Conservation (phyloP, 2,888 invertebrate species). For the Gastracanthus pulcherrimus region DNA sequence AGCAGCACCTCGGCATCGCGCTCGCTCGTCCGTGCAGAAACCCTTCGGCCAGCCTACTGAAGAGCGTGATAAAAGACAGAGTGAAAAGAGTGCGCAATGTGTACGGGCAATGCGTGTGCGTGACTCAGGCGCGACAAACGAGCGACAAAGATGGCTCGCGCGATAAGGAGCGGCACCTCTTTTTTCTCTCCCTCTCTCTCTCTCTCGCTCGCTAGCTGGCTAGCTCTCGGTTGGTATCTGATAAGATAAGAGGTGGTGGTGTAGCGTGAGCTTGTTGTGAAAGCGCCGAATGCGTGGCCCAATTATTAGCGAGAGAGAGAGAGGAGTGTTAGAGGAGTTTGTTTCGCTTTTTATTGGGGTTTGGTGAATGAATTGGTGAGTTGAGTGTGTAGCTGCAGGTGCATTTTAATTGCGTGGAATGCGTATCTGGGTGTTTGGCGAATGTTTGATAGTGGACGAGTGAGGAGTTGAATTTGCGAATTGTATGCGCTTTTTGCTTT, state of each 20-base stretch:
- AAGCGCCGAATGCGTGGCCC: constrained; percentile 25
- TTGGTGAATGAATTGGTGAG: neutral
- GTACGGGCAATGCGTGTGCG: neutral
- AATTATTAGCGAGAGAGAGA: constrained; percentile 37
- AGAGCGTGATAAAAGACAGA: neutral
- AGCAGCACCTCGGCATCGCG: neutral
- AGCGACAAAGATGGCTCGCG: constrained; percentile 20
- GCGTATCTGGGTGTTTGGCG: neutral
- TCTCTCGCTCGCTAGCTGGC: neutral
- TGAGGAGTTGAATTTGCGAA: too few species aligned
- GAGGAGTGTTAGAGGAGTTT: neutral
- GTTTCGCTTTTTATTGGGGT: neutral
- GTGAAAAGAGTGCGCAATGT: neutral
- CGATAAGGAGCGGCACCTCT: neutral
- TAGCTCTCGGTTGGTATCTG: neutral
- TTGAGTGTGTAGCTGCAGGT: neutral
- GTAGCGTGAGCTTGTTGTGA: neutral
- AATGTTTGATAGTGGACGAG: too few species aligned
- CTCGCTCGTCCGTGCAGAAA: neutral
- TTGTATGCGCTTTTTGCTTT: too few species aligned
- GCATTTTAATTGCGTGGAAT: neutral
- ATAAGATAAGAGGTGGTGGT: constrained; percentile 39
- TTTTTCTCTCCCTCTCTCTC: neutral
- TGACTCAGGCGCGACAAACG: neutral
- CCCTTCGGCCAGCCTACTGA: neutral